Base-by-base conservation (phyloP, 2,113 vertebrate genomes). In the Rattus norvegicus region DNA sequence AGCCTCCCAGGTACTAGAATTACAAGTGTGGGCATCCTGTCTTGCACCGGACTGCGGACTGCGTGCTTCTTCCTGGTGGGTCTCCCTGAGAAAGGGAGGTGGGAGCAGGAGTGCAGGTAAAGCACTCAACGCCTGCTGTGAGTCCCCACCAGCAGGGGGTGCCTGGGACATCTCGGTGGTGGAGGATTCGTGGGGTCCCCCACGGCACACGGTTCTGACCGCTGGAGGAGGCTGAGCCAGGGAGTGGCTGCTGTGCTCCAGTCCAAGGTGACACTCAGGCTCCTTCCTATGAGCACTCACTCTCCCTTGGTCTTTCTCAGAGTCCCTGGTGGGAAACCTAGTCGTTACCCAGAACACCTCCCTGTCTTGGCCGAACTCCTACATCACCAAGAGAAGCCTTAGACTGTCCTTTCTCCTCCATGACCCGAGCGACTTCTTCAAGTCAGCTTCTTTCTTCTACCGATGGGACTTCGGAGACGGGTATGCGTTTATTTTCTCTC, bases 381-480 rank as follows among this genome's bases (percentile, higher is more conserved):
- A 98, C 22, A 97, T 99, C 94, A 98, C 99, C 11, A 98, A 3
- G 97, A 98, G 0, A 2, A 98, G 2, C 90, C 98, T 99, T 0
- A 97, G 98, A 91, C 97, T 99, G 43, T 98, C 98, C 92, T 99
- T 99, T 97, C 97, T 98, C 87, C 98, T 99, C 76, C 98, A 98
- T 0, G 99, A 99, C 85, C 99, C 99, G 0, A 98, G 98, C 56
- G 92, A 98, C 97, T 99, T 98, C 94, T 98, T 99, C 97, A 98
- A 98, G 95, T 86, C 93, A 0, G 98, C 98, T 28, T 98, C 97
- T 0, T 99, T 99, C 97, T 98, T 98, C 87, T 99, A 99, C 80
- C 99, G 73, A 2, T 99, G 99, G 99, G 98, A 99, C 97, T 98
- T 99, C 52, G 99, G 99, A 90, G 99, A 99, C 0, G 99, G 99